Evolutionary conservation across 1,140 invertebrate species (phyloP).

Genomic region (Drosophila mayri): DNA sequence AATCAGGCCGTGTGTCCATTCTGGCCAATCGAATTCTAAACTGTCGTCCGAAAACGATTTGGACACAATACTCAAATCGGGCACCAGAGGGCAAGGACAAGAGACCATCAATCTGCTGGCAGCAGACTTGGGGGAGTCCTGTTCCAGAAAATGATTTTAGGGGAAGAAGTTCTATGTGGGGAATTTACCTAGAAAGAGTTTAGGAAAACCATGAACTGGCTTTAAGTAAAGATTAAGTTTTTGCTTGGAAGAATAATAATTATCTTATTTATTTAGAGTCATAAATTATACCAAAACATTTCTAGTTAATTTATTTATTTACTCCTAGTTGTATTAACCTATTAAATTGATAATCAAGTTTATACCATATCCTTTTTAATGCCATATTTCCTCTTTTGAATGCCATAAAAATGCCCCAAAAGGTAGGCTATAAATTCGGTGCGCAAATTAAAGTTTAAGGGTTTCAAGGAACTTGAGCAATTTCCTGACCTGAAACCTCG

Average conservation of each 20-base stretch:
- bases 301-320: not conserved
- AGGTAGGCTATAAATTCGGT: constrained; percentile 22
- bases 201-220: not conserved
- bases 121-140: not conserved
- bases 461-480: constrained; percentile 36
- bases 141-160: constrained; percentile 5
- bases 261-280: not conserved
- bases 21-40: constrained; percentile 73
- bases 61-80: constrained; percentile 50
- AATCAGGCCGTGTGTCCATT: constrained; percentile 44
- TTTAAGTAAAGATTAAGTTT: not conserved
- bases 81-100: constrained; percentile 27
- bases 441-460: constrained; percentile 29
- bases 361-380: not conserved
- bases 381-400: not conserved
- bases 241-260: not conserved
- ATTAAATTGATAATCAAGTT: not conserved
- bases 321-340: not conserved
- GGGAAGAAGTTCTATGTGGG: not conserved
- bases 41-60: constrained; percentile 80
- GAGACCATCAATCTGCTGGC: constrained; percentile 22
- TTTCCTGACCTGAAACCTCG: constrained; percentile 40
- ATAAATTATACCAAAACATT: not conserved
- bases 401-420: constrained; percentile 12
- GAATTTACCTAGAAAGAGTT: not conserved